Evolutionary conservation across 2,797 vertebrate species (phyloP), one percentile per base, ranked within the genome.

Genomic region (Nyctalus aviator): DNA sequence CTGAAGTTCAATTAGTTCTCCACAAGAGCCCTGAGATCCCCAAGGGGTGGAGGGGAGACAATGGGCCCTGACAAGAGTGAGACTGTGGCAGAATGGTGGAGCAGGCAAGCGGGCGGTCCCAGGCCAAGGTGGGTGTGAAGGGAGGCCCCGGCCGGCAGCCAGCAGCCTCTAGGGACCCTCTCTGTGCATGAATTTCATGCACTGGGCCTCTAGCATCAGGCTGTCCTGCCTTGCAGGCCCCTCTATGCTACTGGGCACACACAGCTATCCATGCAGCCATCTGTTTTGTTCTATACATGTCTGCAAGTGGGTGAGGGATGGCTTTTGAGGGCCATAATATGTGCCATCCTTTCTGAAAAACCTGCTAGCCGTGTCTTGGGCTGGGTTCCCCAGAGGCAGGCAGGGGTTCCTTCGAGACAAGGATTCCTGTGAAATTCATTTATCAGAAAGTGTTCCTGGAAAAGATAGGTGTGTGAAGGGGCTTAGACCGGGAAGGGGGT

Each of bases 351-450:
- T 48, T 71, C 72, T 66, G 57, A 69, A 79, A 84, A 41, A 82
- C 50, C 18, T 8, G 6, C n/a, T 48, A 44, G 27, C 23, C 30
- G 15, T 78, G 44, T 81, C n/a, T 87, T 82, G 57, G 41, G 25
- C 69, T 76, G 78, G 15, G 5, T 81, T 59, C 64, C 37, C n/a
- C 41, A 87, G 86, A 86, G 44, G 57, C 53, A 89, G 44, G 50
- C 37, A 78, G 76, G 9, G 14, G 9, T 86, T 78, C 73, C 14
- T 92, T 30, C 76, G 73, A 73, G 50, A 55, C 59, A 25, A 93
- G 18, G 79, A 71, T 75, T 77, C n/a, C 68, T 41, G 21, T 75
- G 91, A 84, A 88, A 88, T 59, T 77, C 44, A 68, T 48, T 77
- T 92, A 84, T n/a, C n/a, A 66, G 66, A 37, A 79, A 88, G 53